Conservation (phyloP, 2,797 vertebrate species). For the Chrosomus eos region DNA sequence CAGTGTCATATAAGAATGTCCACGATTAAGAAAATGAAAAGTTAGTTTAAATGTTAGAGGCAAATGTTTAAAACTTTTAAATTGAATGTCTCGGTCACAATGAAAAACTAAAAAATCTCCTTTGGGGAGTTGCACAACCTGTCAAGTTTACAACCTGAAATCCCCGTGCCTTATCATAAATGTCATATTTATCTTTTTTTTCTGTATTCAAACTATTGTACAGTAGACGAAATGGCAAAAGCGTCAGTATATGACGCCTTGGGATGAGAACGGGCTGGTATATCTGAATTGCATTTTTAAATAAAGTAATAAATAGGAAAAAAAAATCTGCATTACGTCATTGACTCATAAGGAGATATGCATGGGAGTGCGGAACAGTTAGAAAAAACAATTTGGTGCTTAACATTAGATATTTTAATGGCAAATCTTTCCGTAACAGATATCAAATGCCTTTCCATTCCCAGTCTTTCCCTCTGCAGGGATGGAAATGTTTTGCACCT, state of each 20-base stretch:
- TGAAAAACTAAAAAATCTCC: not conserved
- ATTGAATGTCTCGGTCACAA: not conserved
- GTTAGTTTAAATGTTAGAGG: not conserved
- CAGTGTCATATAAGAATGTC: not conserved
- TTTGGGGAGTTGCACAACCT: not conserved
- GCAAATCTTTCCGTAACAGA: conserved; percentile 65
- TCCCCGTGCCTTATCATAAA: not conserved
- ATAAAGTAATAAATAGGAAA: not conserved
- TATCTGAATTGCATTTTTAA: not conserved
- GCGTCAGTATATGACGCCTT: no score
- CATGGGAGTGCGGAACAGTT: not conserved
- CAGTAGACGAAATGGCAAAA: no score
- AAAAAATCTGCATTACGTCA: not conserved
- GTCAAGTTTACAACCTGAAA: not conserved
- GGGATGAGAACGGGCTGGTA: no score
- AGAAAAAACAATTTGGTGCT: conserved; percentile 61
- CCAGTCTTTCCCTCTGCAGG: conserved; percentile 53
- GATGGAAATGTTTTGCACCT: conserved; percentile 78
- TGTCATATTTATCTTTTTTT: not conserved
- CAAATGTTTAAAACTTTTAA: not conserved
- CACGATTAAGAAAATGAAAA: not conserved
- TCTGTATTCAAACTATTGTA: not conserved
- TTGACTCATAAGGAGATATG: not conserved
- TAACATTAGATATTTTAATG: conserved; percentile 56
- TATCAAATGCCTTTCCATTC: conserved; percentile 65